A percentile compares a stretch with the other conserved stretches of the same genome.
Conservation (phyloP, 2,113 vertebrate genomes). For the Megatriorchis doriae region DNA sequence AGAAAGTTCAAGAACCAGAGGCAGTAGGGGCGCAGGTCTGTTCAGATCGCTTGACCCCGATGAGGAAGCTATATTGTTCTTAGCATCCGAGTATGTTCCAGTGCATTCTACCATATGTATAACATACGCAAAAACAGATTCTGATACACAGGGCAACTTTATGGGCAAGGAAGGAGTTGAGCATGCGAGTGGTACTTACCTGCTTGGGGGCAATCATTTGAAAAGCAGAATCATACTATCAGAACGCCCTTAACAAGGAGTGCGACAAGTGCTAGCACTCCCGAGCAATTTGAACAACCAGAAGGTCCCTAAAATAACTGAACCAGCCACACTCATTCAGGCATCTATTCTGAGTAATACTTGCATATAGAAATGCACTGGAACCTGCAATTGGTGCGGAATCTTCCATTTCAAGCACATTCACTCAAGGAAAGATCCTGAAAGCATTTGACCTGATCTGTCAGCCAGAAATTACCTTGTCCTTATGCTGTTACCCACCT, state of each 20-base stretch:
- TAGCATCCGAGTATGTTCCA: neutral
- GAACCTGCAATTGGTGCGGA: neutral
- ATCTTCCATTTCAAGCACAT: neutral
- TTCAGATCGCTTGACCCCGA: neutral
- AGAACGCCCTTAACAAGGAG: neutral
- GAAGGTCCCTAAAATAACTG: neutral
- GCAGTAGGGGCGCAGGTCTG: neutral
- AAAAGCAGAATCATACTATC: neutral
- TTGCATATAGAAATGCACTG: neutral
- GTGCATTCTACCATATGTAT: neutral
- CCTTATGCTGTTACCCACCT: neutral
- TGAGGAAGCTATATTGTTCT: neutral
- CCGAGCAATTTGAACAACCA: neutral
- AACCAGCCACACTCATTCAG: neutral
- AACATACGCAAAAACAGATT: neutral
- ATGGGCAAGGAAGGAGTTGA: neutral
- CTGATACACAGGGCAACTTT: neutral
- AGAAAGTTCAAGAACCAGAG: neutral
- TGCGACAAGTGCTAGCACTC: accelerated
- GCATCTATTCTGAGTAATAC: neutral
- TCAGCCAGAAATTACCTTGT: neutral
- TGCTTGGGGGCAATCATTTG: neutral
- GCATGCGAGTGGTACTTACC: neutral
- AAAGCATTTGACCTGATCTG: neutral
- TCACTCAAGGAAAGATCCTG: neutral